These are phyloP conservation scores for Amphipyra berbera DNA, from an alignment of 2,888 invertebrate genomes.

Conservation along the genomic window DNA sequence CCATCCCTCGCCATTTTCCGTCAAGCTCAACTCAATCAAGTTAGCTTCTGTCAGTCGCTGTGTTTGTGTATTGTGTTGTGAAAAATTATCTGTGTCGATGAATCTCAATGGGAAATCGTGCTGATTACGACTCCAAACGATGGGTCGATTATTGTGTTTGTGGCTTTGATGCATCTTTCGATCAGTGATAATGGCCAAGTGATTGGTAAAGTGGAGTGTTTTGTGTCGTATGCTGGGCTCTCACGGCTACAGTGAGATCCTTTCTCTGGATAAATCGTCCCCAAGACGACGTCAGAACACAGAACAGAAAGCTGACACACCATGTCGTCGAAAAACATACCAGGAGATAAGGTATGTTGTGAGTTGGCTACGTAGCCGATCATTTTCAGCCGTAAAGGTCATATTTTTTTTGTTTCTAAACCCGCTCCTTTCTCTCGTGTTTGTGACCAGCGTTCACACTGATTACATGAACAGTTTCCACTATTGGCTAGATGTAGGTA, in stretches of 20 bases:
- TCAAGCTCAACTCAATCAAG: slow-evolving; percentile 86
- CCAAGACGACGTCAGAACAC: slow-evolving; percentile 86
- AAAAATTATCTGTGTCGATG: slow-evolving; percentile 88
- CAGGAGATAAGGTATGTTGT: slow-evolving; percentile 94
- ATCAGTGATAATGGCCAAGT: slow-evolving; percentile 89
- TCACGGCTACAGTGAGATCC: slow-evolving; percentile 87
- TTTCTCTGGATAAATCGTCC: slow-evolving; percentile 88
- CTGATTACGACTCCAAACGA: slow-evolving; percentile 86
- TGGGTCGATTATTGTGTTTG: slow-evolving; percentile 88
- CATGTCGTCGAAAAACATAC: slow-evolving; percentile 95
- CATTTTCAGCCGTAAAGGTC: slow-evolving; percentile 74
- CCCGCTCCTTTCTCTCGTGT: slow-evolving; percentile 80
- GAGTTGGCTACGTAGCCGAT: slow-evolving; percentile 59
- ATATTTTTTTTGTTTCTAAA: slow-evolving; percentile 81
- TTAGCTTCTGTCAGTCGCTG: slow-evolving; percentile 89
- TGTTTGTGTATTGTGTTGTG: slow-evolving; percentile 90
- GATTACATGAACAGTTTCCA: slow-evolving; percentile 42
- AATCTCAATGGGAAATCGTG: slow-evolving; percentile 89
- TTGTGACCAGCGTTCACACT: slow-evolving; percentile 59
- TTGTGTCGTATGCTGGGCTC: slow-evolving; percentile 89
- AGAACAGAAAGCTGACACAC: slow-evolving; percentile 84
- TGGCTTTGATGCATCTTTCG: slow-evolving; percentile 86
- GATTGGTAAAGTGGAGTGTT: slow-evolving; percentile 88
- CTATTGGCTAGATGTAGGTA: slow-evolving; percentile 10
- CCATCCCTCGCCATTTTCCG: slow-evolving; percentile 88